A percentile compares a stretch with the other conserved stretches of the same genome.
These are phyloP conservation scores for Hydropsyche betteni DNA, from an alignment of 2,888 invertebrate species.

Conservation along the genomic window DNA sequence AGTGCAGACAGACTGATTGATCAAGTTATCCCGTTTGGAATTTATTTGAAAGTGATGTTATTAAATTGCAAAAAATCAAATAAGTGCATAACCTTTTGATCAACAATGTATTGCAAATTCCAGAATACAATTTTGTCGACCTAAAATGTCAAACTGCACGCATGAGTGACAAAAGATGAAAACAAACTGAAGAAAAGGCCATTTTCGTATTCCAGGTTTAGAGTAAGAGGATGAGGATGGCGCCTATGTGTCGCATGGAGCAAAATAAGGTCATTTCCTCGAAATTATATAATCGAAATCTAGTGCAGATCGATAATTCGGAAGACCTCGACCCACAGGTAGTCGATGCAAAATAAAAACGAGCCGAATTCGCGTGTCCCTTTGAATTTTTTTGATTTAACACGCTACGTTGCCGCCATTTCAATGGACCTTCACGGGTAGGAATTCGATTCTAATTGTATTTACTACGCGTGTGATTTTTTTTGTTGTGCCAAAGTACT, in stretches of 20 bases:
- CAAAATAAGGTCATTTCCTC: constrained; percentile 6
- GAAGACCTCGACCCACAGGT: constrained; percentile 1
- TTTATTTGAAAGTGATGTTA: too few species aligned
- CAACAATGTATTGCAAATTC: too few species aligned
- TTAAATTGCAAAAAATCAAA: too few species aligned
- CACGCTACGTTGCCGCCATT: constrained; percentile 1
- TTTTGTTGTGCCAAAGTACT: not conserved
- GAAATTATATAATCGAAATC: not conserved
- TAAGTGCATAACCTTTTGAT: too few species aligned
- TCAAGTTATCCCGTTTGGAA: too few species aligned
- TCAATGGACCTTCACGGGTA: constrained; percentile 5
- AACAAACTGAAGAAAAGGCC: not conserved
- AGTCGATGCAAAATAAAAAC: not conserved
- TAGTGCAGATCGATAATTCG: not conserved
- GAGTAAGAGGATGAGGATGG: not conserved
- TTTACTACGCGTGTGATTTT: not conserved
- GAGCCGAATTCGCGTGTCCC: not conserved
- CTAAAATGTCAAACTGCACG: not conserved
- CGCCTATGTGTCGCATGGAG: not conserved
- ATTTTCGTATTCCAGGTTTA: not conserved
- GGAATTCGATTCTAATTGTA: constrained; percentile 1
- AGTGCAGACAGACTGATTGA: too few species aligned
- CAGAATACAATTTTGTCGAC: not conserved
- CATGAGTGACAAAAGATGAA: too few species aligned
- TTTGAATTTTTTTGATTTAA: not conserved